Percentiles rank a stretch among this genome's conserved stretches.
These are phyloP conservation scores for Lissonota sp. DNA, from an alignment of 2,888 invertebrate genomes.

Conservation along the genomic window DNA sequence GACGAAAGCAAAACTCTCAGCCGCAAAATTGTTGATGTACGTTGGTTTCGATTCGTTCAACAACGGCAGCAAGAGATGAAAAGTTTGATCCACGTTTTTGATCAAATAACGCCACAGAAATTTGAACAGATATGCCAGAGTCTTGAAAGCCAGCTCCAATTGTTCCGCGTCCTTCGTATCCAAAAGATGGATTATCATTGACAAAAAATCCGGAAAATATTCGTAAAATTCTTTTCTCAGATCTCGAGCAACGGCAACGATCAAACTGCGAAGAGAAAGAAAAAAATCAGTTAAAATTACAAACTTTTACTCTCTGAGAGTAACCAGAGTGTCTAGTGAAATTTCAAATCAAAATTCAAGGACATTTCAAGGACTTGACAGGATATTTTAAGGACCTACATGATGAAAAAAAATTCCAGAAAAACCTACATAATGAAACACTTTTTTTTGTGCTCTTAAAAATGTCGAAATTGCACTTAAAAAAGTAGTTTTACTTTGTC, in stretches of 20 bases:
- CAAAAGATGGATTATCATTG: slow-evolving; percentile 89
- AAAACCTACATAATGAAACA: too few species aligned
- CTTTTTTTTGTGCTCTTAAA: too few species aligned
- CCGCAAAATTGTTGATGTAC: slow-evolving; percentile 96
- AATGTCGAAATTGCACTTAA: too few species aligned
- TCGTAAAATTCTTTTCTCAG: slow-evolving; percentile 94
- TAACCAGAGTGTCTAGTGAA: too few species aligned
- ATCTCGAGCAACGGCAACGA: slow-evolving; percentile 94
- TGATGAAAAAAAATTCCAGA: too few species aligned
- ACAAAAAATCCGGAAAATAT: slow-evolving; percentile 92
- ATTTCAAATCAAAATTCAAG: too few species aligned
- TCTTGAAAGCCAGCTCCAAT: slow-evolving; percentile 93
- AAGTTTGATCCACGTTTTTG: slow-evolving; percentile 90
- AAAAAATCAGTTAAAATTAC: too few species aligned
- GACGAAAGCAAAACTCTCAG: slow-evolving; percentile 98
- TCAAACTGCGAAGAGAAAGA: slow-evolving; percentile 86
- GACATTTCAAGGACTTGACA: too few species aligned
- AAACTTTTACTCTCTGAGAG: too few species aligned
- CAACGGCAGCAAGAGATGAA: slow-evolving; percentile 90
- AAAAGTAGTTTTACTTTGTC: too few species aligned
- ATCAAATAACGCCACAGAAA: slow-evolving; percentile 93
- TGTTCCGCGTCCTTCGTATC: slow-evolving; percentile 92
- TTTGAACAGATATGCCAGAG: slow-evolving; percentile 96
- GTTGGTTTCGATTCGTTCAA: slow-evolving; percentile 91
- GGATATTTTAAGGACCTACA: too few species aligned